Evolutionary conservation across 2,888 invertebrate species (phyloP), one percentile per base, ranked within the genome.

Genomic region (Rugalucina vietnamica): DNA sequence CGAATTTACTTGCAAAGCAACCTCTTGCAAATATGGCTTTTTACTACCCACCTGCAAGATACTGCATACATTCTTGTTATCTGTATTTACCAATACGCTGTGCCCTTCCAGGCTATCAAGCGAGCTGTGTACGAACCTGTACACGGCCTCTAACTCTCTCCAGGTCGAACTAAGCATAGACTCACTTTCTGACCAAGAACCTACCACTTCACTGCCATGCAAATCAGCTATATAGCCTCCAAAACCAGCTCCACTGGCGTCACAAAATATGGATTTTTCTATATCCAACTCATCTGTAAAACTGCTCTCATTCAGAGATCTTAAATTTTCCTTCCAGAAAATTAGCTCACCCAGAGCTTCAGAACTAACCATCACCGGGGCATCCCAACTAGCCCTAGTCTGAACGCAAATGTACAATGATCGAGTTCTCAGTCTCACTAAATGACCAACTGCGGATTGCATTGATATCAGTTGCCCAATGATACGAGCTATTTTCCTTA

Each of bases 101-200:
- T 79, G 76, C 21, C 74, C 81, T 39, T 83, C 34, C 39, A 84
- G 54, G 10, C 74, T 69, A 37, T 29, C 49, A 0, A 79, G 21
- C 27, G 72, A 70, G 65, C 70, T 76, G n/a, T 75, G 32, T 10
- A 88, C 24, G 1, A 80, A 60, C 50, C 81, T 81, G 54, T 76
- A 43, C n/a, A 88, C 80, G 27, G 86, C 77, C 75, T 83, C 74
- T 18, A 87, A 50, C 54, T 87, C 84, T 54, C 84, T 43, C 82
- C 85, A 87, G 5, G 86, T 89, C 36, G 87, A 89, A 57, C 84
- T 87, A 29, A 60, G 57, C 29, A 37, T 43, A 18, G 27, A 65
- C 74, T 87, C 87, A 18, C 14, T n/a, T 21, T 36, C 71, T 57
- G 79, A 70, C 85, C 78, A 85, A 50, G 65, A 71, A 57, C 83